phyloP scores from a whole-genome alignment of 2,888 invertebrate species.

The Dicyrtoma fusca region DNA sequence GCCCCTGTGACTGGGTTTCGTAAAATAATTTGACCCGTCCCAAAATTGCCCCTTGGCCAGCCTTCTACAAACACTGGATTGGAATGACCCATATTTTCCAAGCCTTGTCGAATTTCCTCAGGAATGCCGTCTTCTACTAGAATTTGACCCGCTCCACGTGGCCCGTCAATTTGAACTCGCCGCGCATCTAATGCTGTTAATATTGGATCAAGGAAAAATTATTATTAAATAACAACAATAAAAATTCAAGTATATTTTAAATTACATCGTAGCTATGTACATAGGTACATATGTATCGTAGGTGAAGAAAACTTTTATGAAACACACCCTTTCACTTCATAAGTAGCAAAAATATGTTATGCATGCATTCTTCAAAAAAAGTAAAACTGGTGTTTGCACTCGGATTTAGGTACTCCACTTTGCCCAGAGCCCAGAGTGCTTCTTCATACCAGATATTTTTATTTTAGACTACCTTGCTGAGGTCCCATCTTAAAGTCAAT shows the following conservation, averaged over 20 bases:
- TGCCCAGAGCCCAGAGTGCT: too few species aligned
- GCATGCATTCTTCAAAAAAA: too few species aligned
- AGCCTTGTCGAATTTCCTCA: slow-evolving; percentile 35
- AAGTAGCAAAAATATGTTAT: too few species aligned
- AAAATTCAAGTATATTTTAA: slow-evolving; percentile 1
- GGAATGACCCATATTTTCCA: slow-evolving; percentile 47
- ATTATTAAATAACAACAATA: too few species aligned
- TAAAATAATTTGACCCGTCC: slow-evolving; percentile 50
- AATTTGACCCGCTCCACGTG: slow-evolving; percentile 44
- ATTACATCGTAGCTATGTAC: not conserved
- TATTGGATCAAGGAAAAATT: not conserved
- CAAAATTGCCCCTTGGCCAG: slow-evolving; percentile 25
- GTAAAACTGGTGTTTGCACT: too few species aligned
- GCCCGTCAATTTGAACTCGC: slow-evolving; percentile 48
- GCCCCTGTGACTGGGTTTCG: slow-evolving; percentile 47
- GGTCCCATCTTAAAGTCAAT: slow-evolving; percentile 54
- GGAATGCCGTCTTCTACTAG: slow-evolving; percentile 52
- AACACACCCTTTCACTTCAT: too few species aligned
- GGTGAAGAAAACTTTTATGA: too few species aligned
- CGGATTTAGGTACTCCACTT: too few species aligned
- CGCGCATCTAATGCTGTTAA: slow-evolving; percentile 51
- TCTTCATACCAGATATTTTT: not conserved
- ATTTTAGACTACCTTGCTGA: slow-evolving; percentile 47
- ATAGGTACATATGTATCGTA: too few species aligned
- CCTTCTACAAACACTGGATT: not conserved